phyloP scores from a whole-genome alignment of 2,888 invertebrate genomes.

The Gryllus longicercus region DNA sequence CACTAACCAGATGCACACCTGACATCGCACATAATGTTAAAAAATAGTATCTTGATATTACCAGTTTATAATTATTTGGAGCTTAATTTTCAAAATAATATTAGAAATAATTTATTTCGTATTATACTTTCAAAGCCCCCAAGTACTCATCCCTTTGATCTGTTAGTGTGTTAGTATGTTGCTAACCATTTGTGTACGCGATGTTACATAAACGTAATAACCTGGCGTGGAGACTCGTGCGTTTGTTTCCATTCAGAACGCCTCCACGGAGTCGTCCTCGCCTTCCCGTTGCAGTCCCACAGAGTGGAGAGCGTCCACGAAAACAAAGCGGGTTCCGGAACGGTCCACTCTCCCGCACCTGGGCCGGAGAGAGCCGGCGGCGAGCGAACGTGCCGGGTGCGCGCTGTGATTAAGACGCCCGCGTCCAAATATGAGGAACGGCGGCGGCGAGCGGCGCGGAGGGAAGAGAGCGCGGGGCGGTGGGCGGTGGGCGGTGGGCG shows the following conservation, averaged over 20 bases:
- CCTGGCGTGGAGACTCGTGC: not conserved
- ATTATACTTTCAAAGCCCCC: too few relatives aligned
- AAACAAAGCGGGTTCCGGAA: not conserved
- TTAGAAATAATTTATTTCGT: too few relatives aligned
- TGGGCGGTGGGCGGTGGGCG: not conserved
- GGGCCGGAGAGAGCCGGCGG: not conserved
- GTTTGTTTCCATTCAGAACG: not conserved
- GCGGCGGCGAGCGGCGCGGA: not conserved
- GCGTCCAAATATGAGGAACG: slow-evolving; percentile 8
- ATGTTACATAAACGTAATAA: too few relatives aligned
- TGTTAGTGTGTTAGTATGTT: too few relatives aligned
- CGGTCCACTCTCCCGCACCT: not conserved
- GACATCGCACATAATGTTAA: too few relatives aligned
- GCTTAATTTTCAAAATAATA: too few relatives aligned
- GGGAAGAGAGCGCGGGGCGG: not conserved
- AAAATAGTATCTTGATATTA: too few relatives aligned
- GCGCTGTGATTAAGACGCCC: not conserved
- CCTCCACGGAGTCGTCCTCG: not conserved
- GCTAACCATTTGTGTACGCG: too few relatives aligned
- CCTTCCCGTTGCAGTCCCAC: not conserved
- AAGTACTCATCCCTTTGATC: too few relatives aligned
- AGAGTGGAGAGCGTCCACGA: not conserved
- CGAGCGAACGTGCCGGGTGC: not conserved
- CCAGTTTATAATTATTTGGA: too few relatives aligned
- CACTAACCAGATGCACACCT: too few relatives aligned